phyloP scores from a whole-genome alignment of 1,140 invertebrate genomes.

The Vanessa tameamea region DNA sequence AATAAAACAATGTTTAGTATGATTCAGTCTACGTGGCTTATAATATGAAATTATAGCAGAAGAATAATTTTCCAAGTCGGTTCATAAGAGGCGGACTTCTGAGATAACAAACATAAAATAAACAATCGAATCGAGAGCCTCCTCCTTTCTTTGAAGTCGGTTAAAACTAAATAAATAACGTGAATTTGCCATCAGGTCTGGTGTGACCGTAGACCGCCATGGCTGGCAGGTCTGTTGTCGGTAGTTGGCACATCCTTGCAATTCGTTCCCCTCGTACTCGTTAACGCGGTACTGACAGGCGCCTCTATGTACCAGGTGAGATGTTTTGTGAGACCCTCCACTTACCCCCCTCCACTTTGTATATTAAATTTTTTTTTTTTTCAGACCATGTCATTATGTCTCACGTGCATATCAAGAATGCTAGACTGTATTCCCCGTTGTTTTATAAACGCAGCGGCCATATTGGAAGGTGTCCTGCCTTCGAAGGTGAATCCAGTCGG shows the following conservation, averaged over 20 bases:
- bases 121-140: no score
- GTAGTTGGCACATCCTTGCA: conserved; percentile 82
- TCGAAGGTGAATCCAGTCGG: conserved; percentile 84
- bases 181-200: conserved; percentile 81
- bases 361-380: conserved; percentile 37
- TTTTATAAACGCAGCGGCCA: conserved; percentile 78
- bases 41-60: no score
- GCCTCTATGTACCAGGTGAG: conserved; percentile 87
- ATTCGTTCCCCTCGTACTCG: conserved; percentile 84
- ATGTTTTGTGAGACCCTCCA: no score
- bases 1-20: no score
- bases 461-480: conserved; percentile 85
- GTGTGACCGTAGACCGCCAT: conserved; percentile 88
- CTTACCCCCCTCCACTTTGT: no score
- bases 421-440: conserved; percentile 83
- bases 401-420: conserved; percentile 85
- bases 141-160: no score
- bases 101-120: no score
- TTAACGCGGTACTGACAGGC: conserved; percentile 85
- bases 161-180: no score
- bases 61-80: no score
- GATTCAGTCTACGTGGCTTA: no score
- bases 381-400: conserved; percentile 84
- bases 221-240: conserved; percentile 86
- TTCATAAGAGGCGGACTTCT: no score